Evolutionary conservation across 2,797 vertebrate genomes (phyloP), one percentile per base, ranked within the genome.

Genomic region (Tokudaia tokunoshimensis): DNA sequence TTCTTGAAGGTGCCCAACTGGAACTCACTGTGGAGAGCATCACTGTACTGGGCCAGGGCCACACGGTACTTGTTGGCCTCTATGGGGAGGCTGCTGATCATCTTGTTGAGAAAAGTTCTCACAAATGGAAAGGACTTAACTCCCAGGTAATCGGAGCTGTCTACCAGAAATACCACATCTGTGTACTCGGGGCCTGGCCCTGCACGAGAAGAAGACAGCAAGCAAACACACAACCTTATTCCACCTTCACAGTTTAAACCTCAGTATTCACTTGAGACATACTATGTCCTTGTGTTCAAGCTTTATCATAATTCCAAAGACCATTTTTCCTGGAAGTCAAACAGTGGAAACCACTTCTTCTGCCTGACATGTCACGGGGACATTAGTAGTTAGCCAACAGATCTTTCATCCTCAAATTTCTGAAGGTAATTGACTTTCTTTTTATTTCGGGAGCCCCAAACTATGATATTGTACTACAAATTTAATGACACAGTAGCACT

Each of bases 121-220:
- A 99, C 81, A 61, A 98, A 76, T 7, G 98, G 97, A 74, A 98
- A 99, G 55, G 98, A 95, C 52, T 55, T 13, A 3, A 1, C 0
- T 11, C 97, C 98, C 94, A 98, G 93, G 6, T 81, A 85, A 2
- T 98, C 63, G 0, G 98, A 98, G 1, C 98, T 98, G 96, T 99
- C 99, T 95, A 99, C 94, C 94, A 99, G 98, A 95, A 99, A 99
- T 96, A 99, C 98, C 6, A 99, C 98, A 78, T 99, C 98, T 67
- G 97, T 97, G 29, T 97, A 94, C 92, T 97, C 65, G 0, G 96
- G 97, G 22, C 14, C 98, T 97, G 89, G 96, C 14, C 0, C 96
- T 97, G n/a, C 34, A n/a, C 95, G 91, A 67, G 15, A 94, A 79
- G 87, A 65, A 61, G 31, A 82, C 59, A 92, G 76, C n/a, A 87